Evolutionary conservation across 2,113 vertebrate species (phyloP), one percentile per base, ranked within the genome.

Genomic region (Varanus komodoensis): DNA sequence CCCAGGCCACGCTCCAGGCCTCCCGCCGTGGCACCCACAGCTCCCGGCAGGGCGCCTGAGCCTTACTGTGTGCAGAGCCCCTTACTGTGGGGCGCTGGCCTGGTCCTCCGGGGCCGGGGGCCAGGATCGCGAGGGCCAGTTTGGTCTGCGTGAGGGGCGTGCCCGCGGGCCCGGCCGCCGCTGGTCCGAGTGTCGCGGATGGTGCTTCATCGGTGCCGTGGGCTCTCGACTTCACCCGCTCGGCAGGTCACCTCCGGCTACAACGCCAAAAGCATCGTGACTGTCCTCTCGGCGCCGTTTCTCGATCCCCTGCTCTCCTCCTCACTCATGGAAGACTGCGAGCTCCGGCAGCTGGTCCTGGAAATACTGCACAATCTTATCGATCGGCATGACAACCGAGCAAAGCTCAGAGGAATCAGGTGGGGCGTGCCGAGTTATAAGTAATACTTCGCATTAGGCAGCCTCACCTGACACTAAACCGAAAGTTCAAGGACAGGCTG

Each of bases 301-400:
- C 97, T 99, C 92, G 99, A 99, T 48, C 99, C 99, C 0, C 95
- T 99, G 11, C 93, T 99, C 89, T 99, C 98, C 54, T 96, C 98
- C 3, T 99, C 99, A 0, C 98, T 99, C 82, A 99, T 98, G 98
- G 99, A 99, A 87, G 99, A 99, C 95, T 97, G 95, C 5, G 99
- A 99, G 86, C 97, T 99, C 48, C 96, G 99, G 75, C 99, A 99
- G 94, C 95, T 99, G 54, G 99, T 99, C 32, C 97, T 99, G 44
- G 98, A 99, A 96, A 98, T 99, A 75, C 96, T 99, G 91, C 98
- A 99, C 95, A 99, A 99, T 91, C 98, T 99, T 91, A 98, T 99
- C 8, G 99, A 99, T 94, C 98, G 99, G n/a, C 99, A 99, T 4
- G 99, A 99, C 97, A 99, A 99, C 94, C 97, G 98, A 21, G 99